phyloP scores from a whole-genome alignment of 1,140 invertebrate species.

The Diploscapter pachys region DNA sequence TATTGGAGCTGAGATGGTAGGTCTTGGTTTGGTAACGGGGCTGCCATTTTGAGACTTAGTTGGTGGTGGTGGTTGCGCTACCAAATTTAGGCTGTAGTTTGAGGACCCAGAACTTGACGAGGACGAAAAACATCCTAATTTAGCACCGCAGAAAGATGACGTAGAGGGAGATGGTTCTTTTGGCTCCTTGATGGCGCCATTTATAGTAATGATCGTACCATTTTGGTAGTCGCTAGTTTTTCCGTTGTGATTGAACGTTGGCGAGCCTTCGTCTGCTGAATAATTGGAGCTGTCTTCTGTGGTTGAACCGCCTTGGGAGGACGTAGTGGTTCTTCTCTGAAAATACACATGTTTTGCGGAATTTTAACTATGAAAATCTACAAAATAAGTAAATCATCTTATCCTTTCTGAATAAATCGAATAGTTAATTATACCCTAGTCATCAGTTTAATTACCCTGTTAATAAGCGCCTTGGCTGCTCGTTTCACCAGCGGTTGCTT shows the following conservation, averaged over 20 bases:
- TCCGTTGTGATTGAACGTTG: conserved; percentile 20
- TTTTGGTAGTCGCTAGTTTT: not conserved
- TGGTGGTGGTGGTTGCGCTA: not conserved
- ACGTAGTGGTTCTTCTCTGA: not conserved
- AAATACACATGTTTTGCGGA: not conserved
- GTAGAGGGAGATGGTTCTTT: conserved; percentile 16
- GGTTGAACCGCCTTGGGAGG: conserved; percentile 25
- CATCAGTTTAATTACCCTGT: conserved; percentile 37
- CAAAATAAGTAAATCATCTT: no score
- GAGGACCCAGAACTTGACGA: conserved; percentile 5
- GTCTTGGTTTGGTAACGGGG: conserved; percentile 4
- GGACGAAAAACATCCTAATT: conserved; percentile 27
- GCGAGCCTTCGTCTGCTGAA: conserved; percentile 32
- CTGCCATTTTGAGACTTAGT: no score
- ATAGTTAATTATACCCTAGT: no score
- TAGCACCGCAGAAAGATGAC: conserved; percentile 7
- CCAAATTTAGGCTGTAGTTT: conserved; percentile 9
- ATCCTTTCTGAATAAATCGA: no score
- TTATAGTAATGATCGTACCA: not conserved
- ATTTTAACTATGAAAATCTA: not conserved
- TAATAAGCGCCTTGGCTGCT: conserved; percentile 49
- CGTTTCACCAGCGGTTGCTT: conserved; percentile 49
- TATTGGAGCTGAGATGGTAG: conserved; percentile 8
- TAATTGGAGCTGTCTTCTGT: conserved; percentile 40
- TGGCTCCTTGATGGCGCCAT: conserved; percentile 15